Conservation (phyloP, 2,888 invertebrate genomes). For the Tetheella fluctuosa region DNA sequence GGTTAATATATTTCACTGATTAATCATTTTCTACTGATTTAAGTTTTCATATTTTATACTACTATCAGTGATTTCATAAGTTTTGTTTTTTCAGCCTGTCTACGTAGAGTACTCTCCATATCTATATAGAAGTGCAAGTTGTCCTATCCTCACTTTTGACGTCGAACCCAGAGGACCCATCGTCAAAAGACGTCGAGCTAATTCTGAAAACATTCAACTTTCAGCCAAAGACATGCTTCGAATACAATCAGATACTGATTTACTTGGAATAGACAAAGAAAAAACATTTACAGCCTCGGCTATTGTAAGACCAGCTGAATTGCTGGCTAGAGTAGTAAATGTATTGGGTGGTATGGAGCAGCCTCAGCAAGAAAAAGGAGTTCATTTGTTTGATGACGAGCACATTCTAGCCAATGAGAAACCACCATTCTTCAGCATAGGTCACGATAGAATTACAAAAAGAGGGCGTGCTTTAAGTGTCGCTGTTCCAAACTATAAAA, state of each 20-base stretch:
- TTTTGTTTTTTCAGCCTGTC: conserved; percentile 85
- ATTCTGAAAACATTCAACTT: conserved; percentile 85
- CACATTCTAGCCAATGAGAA: conserved; percentile 89
- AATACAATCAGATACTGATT: conserved; percentile 91
- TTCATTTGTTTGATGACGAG: conserved; percentile 89
- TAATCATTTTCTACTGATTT: neutral
- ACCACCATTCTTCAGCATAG: conserved; percentile 83
- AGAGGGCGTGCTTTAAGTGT: conserved; percentile 86
- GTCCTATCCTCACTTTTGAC: conserved; percentile 89
- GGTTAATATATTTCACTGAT: conserved; percentile 71
- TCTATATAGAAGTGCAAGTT: conserved; percentile 85
- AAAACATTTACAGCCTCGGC: conserved; percentile 89
- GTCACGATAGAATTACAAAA: conserved; percentile 70
- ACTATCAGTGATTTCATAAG: neutral
- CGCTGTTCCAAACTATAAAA: conserved; percentile 76
- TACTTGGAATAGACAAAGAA: conserved; percentile 90
- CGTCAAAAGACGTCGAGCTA: conserved; percentile 84
- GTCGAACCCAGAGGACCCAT: conserved; percentile 77
- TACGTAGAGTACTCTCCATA: conserved; percentile 86
- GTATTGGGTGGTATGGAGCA: conserved; percentile 87
- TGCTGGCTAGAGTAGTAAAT: conserved; percentile 90
- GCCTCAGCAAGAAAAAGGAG: conserved; percentile 79
- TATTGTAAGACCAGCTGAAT: conserved; percentile 89
- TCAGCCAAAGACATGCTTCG: conserved; percentile 81
- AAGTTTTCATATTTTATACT: neutral